Evolutionary conservation across 1,140 invertebrate genomes (phyloP), one percentile per base, ranked within the genome.

Genomic region (Bombus confusus): DNA sequence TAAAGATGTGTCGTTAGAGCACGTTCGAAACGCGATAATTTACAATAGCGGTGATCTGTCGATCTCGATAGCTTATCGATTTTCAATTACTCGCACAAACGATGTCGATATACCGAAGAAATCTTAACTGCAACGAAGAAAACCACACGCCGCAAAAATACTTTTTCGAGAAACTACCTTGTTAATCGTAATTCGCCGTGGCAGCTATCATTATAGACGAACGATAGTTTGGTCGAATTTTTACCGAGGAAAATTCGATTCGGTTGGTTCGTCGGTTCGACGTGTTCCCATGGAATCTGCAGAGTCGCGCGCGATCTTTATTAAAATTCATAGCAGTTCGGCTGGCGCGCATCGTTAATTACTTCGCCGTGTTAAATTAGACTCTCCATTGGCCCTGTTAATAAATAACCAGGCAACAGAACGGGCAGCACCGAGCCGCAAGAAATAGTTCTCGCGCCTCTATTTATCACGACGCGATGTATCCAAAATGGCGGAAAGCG

Each of bases 301-400:
- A 28, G 34, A 5, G 37, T 2, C 37, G 47, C 34, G 47, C 34
- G 41, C n/a, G 28, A 73, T 64, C 69, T 77, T 77, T 77, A 77
- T 83, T 83, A 83, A 83, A 83, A 83, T 83, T 69, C 73, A 43
- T 77, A n/a, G 73, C 22, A 47, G 62, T 47, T 37, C 28, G 72
- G 43, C 64, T 57, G 12, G 80, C 52, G 41, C 15, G 31, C n/a
- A 34, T 83, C 47, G 43, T 83, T 77, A 83, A 83, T 83, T 83
- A 83, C 62, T 52, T 31, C 0, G 15, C 72, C 31, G 41, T 28
- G 41, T 76, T 77, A 77, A 77, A 69, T 39, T 34, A 68, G 43
- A 52, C 81, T 22, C 75, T 43, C 43, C 43, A 69, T 76, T 68
- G 73, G 28, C 13, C 34, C 64, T 10, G 64, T 77, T 83, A 83